Evolutionary conservation across 2,797 vertebrate genomes (phyloP).

Genomic region (Macropus fuliginosus): DNA sequence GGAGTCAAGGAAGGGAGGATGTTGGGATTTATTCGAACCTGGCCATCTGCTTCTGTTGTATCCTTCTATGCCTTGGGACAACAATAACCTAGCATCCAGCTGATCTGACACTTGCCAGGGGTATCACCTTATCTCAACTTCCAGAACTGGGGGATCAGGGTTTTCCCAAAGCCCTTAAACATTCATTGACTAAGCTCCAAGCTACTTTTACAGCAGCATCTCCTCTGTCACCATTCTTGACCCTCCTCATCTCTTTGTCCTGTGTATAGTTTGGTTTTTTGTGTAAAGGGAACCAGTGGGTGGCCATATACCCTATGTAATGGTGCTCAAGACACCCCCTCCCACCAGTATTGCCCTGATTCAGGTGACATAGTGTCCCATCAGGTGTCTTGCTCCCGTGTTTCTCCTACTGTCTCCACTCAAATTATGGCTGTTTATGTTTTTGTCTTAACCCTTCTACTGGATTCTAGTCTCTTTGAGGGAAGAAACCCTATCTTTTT

Average conservation of each 20-base stretch:
- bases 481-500: neutral
- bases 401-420: neutral
- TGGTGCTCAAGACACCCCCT: too few species aligned
- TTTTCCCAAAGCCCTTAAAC: neutral
- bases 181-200: neutral
- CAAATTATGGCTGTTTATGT: neutral
- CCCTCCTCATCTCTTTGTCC: neutral
- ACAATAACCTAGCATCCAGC: neutral
- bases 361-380: neutral
- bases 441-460: neutral
- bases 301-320: neutral
- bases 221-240: neutral
- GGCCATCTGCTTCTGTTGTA: neutral
- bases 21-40: neutral
- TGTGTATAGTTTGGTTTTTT: neutral
- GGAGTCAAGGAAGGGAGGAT: neutral
- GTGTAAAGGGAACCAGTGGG: neutral
- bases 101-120: neutral
- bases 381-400: neutral
- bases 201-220: neutral
- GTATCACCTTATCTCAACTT: neutral
- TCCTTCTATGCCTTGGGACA: neutral
- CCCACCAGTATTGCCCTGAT: neutral
- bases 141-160: neutral
- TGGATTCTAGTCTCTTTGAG: neutral